phyloP scores from a whole-genome alignment of 2,888 invertebrate genomes.

The Rhagophthalmus giganteus region DNA sequence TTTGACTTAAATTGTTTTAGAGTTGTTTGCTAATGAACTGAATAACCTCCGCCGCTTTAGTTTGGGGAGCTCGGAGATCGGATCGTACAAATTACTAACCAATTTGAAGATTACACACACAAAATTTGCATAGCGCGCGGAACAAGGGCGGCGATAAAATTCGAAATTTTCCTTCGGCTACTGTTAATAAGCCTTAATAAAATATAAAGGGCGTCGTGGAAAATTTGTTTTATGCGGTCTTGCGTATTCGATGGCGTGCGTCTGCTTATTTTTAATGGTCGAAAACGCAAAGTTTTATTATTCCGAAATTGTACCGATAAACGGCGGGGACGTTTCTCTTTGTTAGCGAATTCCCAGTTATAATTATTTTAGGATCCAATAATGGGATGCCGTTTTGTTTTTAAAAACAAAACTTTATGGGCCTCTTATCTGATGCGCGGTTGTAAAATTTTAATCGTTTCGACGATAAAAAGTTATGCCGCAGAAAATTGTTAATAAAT shows the following conservation, averaged over 20 bases:
- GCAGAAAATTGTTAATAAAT: too few relatives aligned
- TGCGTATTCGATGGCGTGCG: too few relatives aligned
- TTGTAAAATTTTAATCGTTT: too few relatives aligned
- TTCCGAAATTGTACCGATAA: background rate
- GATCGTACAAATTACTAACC: conserved; percentile 21
- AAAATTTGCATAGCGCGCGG: conserved; percentile 17
- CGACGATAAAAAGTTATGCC: too few relatives aligned
- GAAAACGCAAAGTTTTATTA: background rate
- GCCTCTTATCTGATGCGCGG: background rate
- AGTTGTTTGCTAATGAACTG: conserved; percentile 28
- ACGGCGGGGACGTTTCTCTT: too few relatives aligned
- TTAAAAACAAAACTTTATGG: background rate
- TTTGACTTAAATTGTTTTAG: conserved; percentile 25
- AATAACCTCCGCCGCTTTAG: conserved; percentile 18
- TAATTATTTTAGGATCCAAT: background rate
- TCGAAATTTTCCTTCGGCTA: too few relatives aligned
- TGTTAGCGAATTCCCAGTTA: background rate
- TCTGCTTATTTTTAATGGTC: too few relatives aligned
- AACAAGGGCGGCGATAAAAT: background rate
- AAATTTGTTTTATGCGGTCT: too few relatives aligned
- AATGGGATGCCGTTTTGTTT: background rate
- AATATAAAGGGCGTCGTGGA: too few relatives aligned
- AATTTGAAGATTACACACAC: conserved; percentile 20
- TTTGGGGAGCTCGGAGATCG: conserved; percentile 17
- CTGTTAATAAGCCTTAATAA: too few relatives aligned